A percentile compares a stretch with the other conserved stretches of the same genome.
Conservation (phyloP, 2,888 invertebrate genomes). For the Oxytorus armatus region DNA sequence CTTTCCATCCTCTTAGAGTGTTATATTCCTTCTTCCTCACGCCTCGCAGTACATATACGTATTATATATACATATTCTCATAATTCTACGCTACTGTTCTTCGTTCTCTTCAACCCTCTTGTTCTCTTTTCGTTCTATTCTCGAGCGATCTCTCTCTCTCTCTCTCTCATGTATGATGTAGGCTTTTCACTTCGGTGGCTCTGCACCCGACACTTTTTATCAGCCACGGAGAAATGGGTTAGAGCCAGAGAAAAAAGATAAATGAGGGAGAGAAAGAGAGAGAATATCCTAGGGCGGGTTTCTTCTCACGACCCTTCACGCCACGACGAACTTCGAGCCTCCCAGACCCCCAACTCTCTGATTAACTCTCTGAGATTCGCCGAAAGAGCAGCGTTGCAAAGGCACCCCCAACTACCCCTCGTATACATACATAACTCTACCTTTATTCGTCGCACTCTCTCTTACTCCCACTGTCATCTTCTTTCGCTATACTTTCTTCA, state of each 20-base stretch:
- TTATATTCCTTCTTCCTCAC: too few species aligned
- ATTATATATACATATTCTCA: too few species aligned
- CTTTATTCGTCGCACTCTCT: conserved; percentile 10
- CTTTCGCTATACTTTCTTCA: neutral
- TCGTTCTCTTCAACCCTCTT: neutral
- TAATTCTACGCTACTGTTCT: neutral
- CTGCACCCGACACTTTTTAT: conserved; percentile 6
- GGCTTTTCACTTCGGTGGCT: conserved; percentile 3
- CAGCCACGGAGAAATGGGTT: neutral
- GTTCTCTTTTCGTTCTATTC: neutral
- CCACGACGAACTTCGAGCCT: conserved; percentile 26
- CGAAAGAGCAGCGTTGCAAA: conserved; percentile 49
- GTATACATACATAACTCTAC: conserved; percentile 36
- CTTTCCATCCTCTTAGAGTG: too few species aligned
- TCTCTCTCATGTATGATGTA: conserved; percentile 2
- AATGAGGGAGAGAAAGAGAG: neutral
- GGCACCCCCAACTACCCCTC: conserved; percentile 7
- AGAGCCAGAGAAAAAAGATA: neutral
- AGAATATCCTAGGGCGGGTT: neutral
- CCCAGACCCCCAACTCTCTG: conserved; percentile 42
- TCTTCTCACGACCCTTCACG: conserved; percentile 45
- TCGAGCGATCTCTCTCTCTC: neutral
- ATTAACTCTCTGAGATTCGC: conserved; percentile 62
- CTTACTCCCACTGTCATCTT: neutral
- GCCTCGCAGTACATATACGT: too few species aligned